Conservation (phyloP, 53 echinoderm and acorn worm genomes). For the Luidia sarsii region DNA sequence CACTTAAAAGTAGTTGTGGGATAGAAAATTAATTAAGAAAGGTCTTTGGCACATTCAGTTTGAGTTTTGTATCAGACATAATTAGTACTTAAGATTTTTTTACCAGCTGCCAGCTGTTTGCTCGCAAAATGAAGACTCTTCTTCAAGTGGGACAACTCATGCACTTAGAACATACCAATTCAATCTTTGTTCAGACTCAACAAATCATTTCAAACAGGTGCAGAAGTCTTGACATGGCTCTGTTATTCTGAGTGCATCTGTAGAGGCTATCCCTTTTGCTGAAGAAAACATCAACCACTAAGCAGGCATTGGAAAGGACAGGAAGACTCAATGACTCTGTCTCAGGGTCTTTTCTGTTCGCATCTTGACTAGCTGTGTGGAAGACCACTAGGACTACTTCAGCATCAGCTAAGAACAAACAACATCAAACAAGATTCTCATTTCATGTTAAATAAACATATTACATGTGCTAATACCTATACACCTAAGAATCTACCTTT, state of each 20-base stretch:
- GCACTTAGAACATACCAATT: too few species aligned
- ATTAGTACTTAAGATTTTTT: too few species aligned
- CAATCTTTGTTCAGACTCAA: too few species aligned
- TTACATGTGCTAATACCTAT: not conserved
- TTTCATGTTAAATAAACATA: not conserved
- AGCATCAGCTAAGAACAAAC: constrained; percentile 59
- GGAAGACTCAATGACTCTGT: constrained; percentile 70
- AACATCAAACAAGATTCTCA: not conserved
- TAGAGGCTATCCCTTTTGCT: constrained; percentile 73
- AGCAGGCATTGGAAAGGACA: constrained; percentile 67
- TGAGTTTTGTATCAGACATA: too few species aligned
- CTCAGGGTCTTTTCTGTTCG: constrained; percentile 72
- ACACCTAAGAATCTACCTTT: not conserved
- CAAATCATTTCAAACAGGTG: constrained; percentile 82
- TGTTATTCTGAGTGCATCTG: constrained; percentile 79
- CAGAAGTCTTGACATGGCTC: constrained; percentile 68
- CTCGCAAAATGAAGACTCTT: too few species aligned
- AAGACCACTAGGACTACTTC: constrained; percentile 78
- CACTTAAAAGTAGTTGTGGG: too few species aligned
- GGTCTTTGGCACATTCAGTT: too few species aligned
- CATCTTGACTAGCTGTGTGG: constrained; percentile 59
- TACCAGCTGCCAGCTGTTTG: too few species aligned
- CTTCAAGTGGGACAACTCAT: too few species aligned
- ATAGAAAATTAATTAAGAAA: too few species aligned
- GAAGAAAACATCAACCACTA: constrained; percentile 82